Base-by-base conservation (phyloP, 2,797 vertebrate species). In the Chiloscyllium punctatum region DNA sequence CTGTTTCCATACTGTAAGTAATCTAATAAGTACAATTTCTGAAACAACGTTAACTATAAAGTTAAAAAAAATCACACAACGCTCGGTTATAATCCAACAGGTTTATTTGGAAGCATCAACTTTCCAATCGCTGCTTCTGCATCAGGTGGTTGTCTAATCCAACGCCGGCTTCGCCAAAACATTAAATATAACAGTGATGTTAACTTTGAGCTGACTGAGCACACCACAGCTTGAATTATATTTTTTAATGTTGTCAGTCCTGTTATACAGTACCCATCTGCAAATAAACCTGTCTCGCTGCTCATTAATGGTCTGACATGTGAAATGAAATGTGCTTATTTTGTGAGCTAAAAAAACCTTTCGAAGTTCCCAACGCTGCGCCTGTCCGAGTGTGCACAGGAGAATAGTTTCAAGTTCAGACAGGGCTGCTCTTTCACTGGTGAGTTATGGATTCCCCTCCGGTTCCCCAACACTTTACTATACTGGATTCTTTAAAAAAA, bases 361-460 rank as follows among this genome's bases (percentile, higher is more conserved):
- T 92, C 90, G 0, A n/a, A 92, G 18, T 25, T 66, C 62, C 90
- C 66, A 92, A 92, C 37, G n/a, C 90, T n/a, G 68, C 68, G 62
- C 66, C 62, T 92, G 90, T 66, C 66, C n/a, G 69, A 92, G 18
- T 66, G 69, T 23, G 69, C n/a, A 92, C 90, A 42, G 88, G 62
- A 91, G 88, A 66, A 91, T 91, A 66, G 62, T 66, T 91, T 91
- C 33, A 68, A n/a, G 88, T 68, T 91, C 15, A 91, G 88, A 91
- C 62, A 91, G 88, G 88, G 57, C 88, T 68, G 62, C 62, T 68
- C 88, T 66, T 91, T 91, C 88, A 91, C 21, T 91, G 88, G 88
- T 91, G 62, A 91, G 66, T 30, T 37, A 21, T 92, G 62, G 90
- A 42, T 90, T 92, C 90, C 18, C 62, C n/a, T 62, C 57, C 11